Percentiles rank a stretch among this genome's conserved stretches.
Conservation (phyloP, 2,113 vertebrate genomes). For the Crotophaga sulcirostris region DNA sequence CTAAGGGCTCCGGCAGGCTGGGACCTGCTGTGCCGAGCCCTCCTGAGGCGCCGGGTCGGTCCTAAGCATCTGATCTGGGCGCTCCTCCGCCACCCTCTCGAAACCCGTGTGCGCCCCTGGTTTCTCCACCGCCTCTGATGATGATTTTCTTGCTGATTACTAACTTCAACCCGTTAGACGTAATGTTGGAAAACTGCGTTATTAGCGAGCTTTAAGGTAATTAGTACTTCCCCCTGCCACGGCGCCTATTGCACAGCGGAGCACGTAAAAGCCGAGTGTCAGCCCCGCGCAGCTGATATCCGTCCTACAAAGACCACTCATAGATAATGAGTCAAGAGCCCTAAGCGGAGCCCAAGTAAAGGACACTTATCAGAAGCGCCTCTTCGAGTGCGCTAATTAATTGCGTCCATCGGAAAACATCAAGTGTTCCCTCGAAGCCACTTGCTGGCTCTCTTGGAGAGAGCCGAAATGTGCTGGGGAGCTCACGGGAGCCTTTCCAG, state of each 20-base stretch:
- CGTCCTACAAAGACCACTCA: slow-evolving; percentile 11
- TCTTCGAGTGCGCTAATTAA: slow-evolving; percentile 46
- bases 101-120: background rate
- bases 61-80: background rate
- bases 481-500: background rate
- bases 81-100: background rate
- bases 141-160: slow-evolving; percentile 20
- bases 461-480: background rate
- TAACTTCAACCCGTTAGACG: slow-evolving; percentile 19
- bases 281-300: slow-evolving; percentile 1
- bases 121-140: background rate
- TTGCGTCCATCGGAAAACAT: slow-evolving; percentile 10
- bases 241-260: background rate
- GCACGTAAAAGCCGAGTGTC: slow-evolving; percentile 27
- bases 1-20: background rate
- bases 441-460: background rate
- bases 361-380: slow-evolving; percentile 19
- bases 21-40: background rate
- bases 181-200: background rate
- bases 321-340: slow-evolving; percentile 58
- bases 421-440: background rate
- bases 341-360: slow-evolving; percentile 7
- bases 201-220: slow-evolving; percentile 48
- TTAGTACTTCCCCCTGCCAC: slow-evolving; percentile 57
- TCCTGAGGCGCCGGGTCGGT: background rate